Base-by-base conservation (phyloP, 1,140 invertebrate genomes). In the Drosophila auraria region DNA sequence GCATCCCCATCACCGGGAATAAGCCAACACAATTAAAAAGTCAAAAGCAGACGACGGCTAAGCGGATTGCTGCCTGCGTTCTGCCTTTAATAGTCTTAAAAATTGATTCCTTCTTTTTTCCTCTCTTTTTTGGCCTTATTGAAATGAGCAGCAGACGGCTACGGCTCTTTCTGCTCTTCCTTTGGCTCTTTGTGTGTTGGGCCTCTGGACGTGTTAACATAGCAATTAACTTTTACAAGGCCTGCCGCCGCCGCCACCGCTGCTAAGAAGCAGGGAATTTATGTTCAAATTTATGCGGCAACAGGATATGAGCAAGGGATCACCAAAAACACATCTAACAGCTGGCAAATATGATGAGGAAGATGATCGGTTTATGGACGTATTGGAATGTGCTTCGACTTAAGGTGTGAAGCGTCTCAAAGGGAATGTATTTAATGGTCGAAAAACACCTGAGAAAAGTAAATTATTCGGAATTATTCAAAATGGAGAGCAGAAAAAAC, bases 191-290 rank as follows among this genome's bases (percentile, higher is more conserved):
- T 33, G 53, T 42, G 14, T n/a, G 14, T 42, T 42, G 40, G 40
- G 15, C 14, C 14, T 40, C 53, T 59, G 72, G 80, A 87, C 83
- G 83, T 87, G 83, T 87, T 87, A 87, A 87, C 83, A 87, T 45
- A 82, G 83, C 83, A 87, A 87, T 87, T 87, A 87, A 87, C 83
- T 87, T 82, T 82, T 82, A 80, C 80, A 76, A 72, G 53, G 79
- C 33, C 53, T 36, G 53, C 53, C 53, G 33, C 12, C 27, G 77
- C 53, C 20, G 53, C 53, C 33, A 17, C 12, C 27, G 77, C 75
- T 14, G 70, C 62, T 78, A 74, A 83, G 77, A 65, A 83, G 80
- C 63, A 50, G 60, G 51, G 56, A 78, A 75, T 74, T 59, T 74
- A 56, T 53, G 66, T 82, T 83, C 60, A 64, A 40, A 87, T 82